These are phyloP conservation scores for Arion vulgaris DNA, from an alignment of 1,140 invertebrate species.

Conservation along the genomic window DNA sequence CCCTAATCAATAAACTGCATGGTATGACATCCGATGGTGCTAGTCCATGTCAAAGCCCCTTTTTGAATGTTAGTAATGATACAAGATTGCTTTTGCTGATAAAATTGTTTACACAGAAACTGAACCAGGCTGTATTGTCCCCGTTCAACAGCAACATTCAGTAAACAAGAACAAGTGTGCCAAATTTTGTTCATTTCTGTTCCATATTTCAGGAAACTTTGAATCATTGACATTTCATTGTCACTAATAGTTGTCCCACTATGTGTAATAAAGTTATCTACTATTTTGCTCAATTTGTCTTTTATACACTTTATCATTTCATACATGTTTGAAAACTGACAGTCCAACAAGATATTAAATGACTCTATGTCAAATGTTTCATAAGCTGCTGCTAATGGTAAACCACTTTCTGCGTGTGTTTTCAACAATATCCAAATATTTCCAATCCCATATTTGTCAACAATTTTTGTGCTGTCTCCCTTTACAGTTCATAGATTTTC, in stretches of 20 bases:
- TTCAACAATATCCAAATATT: background rate
- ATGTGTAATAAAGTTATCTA: background rate
- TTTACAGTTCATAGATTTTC: background rate
- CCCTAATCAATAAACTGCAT: background rate
- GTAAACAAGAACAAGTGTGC: background rate
- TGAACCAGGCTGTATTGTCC: background rate
- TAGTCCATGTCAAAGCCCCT: background rate
- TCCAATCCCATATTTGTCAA: background rate
- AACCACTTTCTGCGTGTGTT: background rate
- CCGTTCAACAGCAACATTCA: too few species aligned
- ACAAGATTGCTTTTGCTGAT: background rate
- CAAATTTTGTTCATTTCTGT: background rate
- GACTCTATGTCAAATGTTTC: background rate
- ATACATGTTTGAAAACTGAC: background rate
- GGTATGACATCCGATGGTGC: background rate
- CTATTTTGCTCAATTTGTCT: background rate
- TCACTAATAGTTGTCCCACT: background rate
- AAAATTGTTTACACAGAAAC: background rate
- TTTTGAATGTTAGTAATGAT: background rate
- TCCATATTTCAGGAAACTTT: background rate
- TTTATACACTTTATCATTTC: background rate
- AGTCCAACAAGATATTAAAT: background rate
- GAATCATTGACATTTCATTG: background rate
- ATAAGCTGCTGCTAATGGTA: background rate
- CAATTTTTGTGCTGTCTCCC: slow-evolving; percentile 4